Evolutionary conservation across 2,888 invertebrate species (phyloP).

Genomic region (Ochropleura leucogaster): DNA sequence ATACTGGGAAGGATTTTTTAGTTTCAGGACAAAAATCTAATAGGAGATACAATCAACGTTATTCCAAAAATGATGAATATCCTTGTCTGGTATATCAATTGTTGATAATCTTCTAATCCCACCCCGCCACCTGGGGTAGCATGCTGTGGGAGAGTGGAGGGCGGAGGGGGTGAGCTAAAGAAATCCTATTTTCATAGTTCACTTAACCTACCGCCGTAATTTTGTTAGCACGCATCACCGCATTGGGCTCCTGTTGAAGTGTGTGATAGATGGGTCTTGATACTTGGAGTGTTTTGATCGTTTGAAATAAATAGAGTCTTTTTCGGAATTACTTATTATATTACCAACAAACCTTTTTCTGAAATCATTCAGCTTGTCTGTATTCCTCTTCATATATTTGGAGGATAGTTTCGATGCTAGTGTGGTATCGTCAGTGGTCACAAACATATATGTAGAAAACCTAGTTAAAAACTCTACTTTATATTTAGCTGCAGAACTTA

Average conservation of each 20-base stretch:
- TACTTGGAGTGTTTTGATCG: constrained; percentile 68
- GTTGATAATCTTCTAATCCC: constrained; percentile 87
- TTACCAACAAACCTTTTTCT: neutral
- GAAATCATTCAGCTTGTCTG: neutral
- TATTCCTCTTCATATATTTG: neutral
- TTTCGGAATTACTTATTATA: neutral
- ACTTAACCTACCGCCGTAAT: constrained; percentile 87
- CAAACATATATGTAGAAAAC: neutral
- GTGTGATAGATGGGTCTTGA: constrained; percentile 69
- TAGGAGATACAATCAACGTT: constrained; percentile 38
- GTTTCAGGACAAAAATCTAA: constrained; percentile 9
- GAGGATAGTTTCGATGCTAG: neutral
- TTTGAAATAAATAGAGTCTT: neutral
- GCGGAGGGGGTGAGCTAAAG: constrained; percentile 76
- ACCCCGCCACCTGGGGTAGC: constrained; percentile 78
- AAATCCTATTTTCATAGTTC: constrained; percentile 91
- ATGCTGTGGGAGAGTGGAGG: constrained; percentile 56
- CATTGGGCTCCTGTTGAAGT: constrained; percentile 85
- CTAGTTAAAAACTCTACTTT: neutral
- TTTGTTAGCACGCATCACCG: constrained; percentile 87
- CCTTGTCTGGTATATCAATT: constrained; percentile 77
- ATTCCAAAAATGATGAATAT: constrained; percentile 52
- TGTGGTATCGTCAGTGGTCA: neutral
- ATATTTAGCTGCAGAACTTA: neutral
- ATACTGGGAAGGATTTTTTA: neutral